Evolutionary conservation across 2,888 invertebrate genomes (phyloP).

Genomic region (Oscheius sp.): DNA sequence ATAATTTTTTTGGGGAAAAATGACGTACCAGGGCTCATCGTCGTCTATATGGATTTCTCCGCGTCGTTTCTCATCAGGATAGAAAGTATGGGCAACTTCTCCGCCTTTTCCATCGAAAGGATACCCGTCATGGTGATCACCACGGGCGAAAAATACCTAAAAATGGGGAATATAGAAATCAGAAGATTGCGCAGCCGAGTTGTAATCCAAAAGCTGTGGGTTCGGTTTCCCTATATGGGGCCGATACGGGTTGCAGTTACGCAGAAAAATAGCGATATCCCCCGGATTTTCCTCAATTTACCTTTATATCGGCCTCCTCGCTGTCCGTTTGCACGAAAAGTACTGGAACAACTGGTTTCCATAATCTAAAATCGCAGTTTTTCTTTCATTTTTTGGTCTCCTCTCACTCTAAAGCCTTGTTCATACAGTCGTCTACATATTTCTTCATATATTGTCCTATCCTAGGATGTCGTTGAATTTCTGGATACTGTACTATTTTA

Average conservation of each 20-base stretch:
- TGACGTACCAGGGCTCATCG: slow-evolving; percentile 84
- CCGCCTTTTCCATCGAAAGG: slow-evolving; percentile 68
- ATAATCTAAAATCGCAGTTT: slow-evolving; percentile 4
- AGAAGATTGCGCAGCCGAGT: slow-evolving; percentile 1
- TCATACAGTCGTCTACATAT: slow-evolving; percentile 29
- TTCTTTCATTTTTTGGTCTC: too few species aligned
- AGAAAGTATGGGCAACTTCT: slow-evolving; percentile 68
- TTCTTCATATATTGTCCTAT: background rate
- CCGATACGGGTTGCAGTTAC: background rate
- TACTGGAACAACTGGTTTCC: slow-evolving; percentile 21
- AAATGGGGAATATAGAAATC: background rate
- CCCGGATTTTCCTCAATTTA: background rate
- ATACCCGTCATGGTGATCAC: slow-evolving; percentile 58
- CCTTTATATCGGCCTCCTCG: slow-evolving; percentile 31
- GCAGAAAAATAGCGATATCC: background rate
- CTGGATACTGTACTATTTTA: slow-evolving; percentile 32
- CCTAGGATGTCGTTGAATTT: slow-evolving; percentile 19
- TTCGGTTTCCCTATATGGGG: background rate
- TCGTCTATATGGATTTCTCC: slow-evolving; percentile 90
- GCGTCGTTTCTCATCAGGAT: slow-evolving; percentile 76
- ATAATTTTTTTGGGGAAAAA: background rate
- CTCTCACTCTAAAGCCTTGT: slow-evolving; percentile 27
- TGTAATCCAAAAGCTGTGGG: background rate
- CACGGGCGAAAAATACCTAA: slow-evolving; percentile 54
- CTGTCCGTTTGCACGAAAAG: background rate